A percentile compares a stretch with the other conserved stretches of the same genome.
Conservation (phyloP, 2,113 vertebrate genomes). For the Cepphus grylle region DNA sequence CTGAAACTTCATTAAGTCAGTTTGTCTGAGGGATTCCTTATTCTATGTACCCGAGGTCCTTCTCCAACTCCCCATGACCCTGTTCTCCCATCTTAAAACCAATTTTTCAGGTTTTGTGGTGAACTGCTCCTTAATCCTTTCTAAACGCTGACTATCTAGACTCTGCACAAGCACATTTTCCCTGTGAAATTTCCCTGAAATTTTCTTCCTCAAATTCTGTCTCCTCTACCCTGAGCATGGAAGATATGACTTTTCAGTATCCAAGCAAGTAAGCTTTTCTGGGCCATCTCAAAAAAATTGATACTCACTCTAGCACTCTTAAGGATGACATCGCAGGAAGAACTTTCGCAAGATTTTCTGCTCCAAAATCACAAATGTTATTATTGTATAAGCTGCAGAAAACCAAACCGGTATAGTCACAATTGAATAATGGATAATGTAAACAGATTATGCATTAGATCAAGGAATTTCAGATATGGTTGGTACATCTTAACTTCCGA, state of each 20-base stretch:
- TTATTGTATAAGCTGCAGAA: conserved; percentile 87
- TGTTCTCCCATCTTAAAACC: background rate
- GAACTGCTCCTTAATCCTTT: background rate
- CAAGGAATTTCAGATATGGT: background rate
- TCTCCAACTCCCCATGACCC: background rate
- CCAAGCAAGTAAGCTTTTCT: background rate
- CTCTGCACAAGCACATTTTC: background rate
- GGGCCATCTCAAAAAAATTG: background rate
- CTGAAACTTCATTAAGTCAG: background rate
- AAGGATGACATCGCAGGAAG: conserved; percentile 84
- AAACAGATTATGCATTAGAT: background rate
- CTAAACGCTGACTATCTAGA: background rate
- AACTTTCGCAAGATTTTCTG: conserved; percentile 80
- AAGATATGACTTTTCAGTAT: background rate
- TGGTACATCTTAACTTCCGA: background rate
- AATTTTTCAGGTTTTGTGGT: background rate
- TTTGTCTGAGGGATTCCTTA: background rate
- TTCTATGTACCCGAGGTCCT: background rate
- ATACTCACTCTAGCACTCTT: conserved; percentile 88
- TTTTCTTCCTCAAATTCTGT: background rate
- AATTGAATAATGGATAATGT: background rate
- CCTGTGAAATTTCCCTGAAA: background rate
- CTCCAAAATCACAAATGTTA: conserved; percentile 84
- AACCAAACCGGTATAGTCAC: background rate
- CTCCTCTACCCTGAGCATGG: background rate